Conservation (phyloP, 2,888 invertebrate genomes). For the Noctua janthe region DNA sequence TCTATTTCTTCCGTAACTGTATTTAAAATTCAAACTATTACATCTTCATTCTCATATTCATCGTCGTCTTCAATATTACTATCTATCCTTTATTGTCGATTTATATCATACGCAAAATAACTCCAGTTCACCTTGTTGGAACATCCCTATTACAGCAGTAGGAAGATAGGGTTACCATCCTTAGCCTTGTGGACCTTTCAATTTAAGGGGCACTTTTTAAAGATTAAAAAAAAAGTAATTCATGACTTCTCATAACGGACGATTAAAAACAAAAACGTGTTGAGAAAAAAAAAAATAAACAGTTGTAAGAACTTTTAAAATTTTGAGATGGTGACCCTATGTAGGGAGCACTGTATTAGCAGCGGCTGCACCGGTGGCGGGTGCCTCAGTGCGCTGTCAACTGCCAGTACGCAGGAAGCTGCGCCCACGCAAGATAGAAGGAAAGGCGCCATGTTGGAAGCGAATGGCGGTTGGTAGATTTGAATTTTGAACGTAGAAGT, state of each 20-base stretch:
- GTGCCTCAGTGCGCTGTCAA: constrained; percentile 71
- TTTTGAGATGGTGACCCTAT: neutral
- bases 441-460: constrained; percentile 49
- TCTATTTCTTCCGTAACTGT: neutral
- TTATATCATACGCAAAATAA: constrained; percentile 39
- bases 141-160: constrained; percentile 67
- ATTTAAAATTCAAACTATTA: neutral
- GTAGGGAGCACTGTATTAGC: constrained; percentile 66
- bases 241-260: neutral
- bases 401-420: constrained; percentile 74
- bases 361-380: constrained; percentile 69
- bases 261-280: neutral
- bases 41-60: neutral
- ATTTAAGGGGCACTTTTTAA: neutral
- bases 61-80: neutral
- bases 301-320: neutral
- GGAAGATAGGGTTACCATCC: constrained; percentile 40
- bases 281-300: neutral
- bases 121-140: constrained; percentile 33
- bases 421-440: constrained; percentile 74
- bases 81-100: constrained; percentile 33
- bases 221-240: neutral
- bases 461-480: constrained; percentile 37
- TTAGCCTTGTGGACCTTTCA: neutral
- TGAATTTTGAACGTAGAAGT: neutral